Evolutionary conservation across 2,888 invertebrate species (phyloP).

Genomic region (Lithophane leautieri): DNA sequence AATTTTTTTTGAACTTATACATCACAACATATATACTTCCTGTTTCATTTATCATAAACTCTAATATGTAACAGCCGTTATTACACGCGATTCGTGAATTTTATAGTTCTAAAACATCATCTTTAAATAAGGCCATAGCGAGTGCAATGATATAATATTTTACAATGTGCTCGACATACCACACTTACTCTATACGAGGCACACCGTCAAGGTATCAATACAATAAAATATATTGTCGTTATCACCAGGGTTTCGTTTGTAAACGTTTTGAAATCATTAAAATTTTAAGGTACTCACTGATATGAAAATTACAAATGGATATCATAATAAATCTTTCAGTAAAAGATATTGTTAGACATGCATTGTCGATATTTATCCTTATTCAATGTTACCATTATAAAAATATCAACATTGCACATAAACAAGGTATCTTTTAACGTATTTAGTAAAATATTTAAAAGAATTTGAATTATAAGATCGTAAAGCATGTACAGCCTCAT

Average conservation of each 20-base stretch:
- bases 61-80: constrained; percentile 86
- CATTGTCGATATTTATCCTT: constrained; percentile 36
- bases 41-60: constrained; percentile 80
- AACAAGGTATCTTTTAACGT: constrained; percentile 50
- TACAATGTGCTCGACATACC: constrained; percentile 74
- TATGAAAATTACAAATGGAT: constrained; percentile 78
- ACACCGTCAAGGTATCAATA: constrained; percentile 76
- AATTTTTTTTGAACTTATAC: constrained; percentile 88
- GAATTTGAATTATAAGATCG: constrained; percentile 67
- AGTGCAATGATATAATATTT: constrained; percentile 73
- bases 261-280: constrained; percentile 69
- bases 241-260: constrained; percentile 75
- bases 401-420: constrained; percentile 46
- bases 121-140: constrained; percentile 87
- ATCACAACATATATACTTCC: constrained; percentile 88
- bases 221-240: constrained; percentile 82
- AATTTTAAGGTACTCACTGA: constrained; percentile 80
- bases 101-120: constrained; percentile 74
- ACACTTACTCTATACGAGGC: constrained; percentile 74
- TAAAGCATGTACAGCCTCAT: constrained; percentile 81
- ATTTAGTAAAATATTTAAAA: constrained; percentile 67
- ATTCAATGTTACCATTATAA: constrained; percentile 4
- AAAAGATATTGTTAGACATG: constrained; percentile 49
- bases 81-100: constrained; percentile 79
- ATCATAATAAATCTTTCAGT: constrained; percentile 58